These are phyloP conservation scores for Sympetrum striolatum DNA, from an alignment of 2,888 invertebrate genomes.

Conservation along the genomic window DNA sequence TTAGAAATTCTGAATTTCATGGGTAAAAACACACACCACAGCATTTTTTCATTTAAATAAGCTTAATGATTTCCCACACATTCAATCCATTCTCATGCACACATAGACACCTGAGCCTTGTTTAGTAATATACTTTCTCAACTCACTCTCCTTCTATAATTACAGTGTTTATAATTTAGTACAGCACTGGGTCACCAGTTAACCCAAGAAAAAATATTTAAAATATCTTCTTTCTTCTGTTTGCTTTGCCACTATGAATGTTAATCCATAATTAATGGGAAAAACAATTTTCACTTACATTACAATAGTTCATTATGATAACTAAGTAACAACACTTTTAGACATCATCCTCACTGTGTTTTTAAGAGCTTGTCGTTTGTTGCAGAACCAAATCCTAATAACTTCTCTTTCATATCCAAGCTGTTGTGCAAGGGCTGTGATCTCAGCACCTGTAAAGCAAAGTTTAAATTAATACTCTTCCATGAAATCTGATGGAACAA, in stretches of 20 bases:
- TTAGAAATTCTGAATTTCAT: neutral
- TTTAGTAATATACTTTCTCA: neutral
- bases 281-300: neutral
- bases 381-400: conserved; percentile 99
- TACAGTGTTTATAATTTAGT: neutral
- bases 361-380: conserved; percentile 96
- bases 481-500: too few species aligned
- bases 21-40: neutral
- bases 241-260: neutral
- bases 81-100: neutral
- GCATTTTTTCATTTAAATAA: neutral
- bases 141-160: neutral
- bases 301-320: neutral
- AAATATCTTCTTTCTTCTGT: conserved; percentile 15
- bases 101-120: conserved; percentile 30
- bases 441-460: conserved; percentile 84
- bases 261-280: neutral
- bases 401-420: conserved; percentile 97
- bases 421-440: conserved; percentile 93
- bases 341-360: conserved; percentile 97
- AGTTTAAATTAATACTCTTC: conserved; percentile 45
- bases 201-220: conserved; percentile 25
- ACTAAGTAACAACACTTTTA: conserved; percentile 63
- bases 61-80: neutral
- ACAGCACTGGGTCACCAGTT: neutral